These are phyloP conservation scores for Maconellicoccus hirsutus DNA, from an alignment of 1,140 invertebrate genomes.

Conservation along the genomic window DNA sequence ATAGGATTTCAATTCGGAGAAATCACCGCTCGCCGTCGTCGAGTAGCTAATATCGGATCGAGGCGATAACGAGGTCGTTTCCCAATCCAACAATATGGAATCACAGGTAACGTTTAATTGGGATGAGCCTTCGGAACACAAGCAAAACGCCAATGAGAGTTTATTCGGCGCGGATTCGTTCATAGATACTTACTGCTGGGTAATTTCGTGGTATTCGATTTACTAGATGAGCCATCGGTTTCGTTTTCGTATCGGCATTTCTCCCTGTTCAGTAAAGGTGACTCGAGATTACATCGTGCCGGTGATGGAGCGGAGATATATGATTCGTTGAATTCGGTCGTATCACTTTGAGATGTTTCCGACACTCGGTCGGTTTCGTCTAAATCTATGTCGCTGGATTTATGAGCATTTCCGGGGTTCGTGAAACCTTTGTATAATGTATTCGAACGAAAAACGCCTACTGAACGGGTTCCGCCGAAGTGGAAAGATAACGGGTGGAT, in stretches of 20 bases:
- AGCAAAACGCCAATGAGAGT: background rate
- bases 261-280: background rate
- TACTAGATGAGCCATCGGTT: background rate
- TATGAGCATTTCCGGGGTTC: background rate
- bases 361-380: background rate
- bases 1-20: slow-evolving; percentile 8
- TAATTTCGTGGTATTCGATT: slow-evolving; percentile 1
- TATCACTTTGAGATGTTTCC: background rate
- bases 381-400: slow-evolving; percentile 7
- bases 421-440: background rate
- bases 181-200: background rate
- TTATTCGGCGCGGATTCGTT: background rate
- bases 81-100: slow-evolving; percentile 20
- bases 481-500: slow-evolving; percentile 23
- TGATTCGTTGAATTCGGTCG: background rate
- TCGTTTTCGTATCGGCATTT: slow-evolving; percentile 6
- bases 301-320: background rate
- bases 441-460: background rate
- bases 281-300: background rate
- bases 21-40: slow-evolving; percentile 2
- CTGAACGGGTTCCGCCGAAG: background rate
- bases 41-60: slow-evolving; percentile 20
- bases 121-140: background rate
- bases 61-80: slow-evolving; percentile 21
- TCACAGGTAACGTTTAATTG: slow-evolving; percentile 18